Evolutionary conservation across 2,888 invertebrate species (phyloP).

Genomic region (Cantharis lateralis): DNA sequence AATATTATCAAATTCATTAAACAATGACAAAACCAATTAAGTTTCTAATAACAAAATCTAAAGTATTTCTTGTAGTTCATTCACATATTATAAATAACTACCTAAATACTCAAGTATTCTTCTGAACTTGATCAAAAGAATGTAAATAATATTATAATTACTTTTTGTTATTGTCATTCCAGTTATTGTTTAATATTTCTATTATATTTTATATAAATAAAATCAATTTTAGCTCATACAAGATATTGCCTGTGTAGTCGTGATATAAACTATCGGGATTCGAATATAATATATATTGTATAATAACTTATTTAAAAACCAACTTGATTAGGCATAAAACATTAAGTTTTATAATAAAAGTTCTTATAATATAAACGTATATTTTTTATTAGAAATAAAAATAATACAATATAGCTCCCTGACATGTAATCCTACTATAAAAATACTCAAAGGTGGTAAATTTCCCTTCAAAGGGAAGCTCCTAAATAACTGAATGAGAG

Average conservation of each 20-base stretch:
- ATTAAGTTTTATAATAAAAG: neutral
- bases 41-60: no score
- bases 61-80: no score
- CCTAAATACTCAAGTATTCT: no score
- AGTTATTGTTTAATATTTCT: no score
- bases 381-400: neutral
- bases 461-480: slow-evolving; percentile 33
- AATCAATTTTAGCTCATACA: no score
- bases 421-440: slow-evolving; percentile 33
- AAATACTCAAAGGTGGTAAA: slow-evolving; percentile 35
- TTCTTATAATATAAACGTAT: neutral
- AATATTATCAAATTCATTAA: no score
- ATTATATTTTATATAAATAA: no score
- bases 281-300: neutral
- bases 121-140: no score
- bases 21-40: no score
- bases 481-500: slow-evolving; percentile 43
- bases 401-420: slow-evolving; percentile 1
- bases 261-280: neutral
- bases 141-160: no score
- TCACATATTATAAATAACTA: no score
- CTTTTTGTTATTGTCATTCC: no score
- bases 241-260: neutral
- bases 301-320: neutral
- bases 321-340: neutral